phyloP scores from a whole-genome alignment of 2,113 vertebrate species.

The Ornithorhynchus anatinus region DNA sequence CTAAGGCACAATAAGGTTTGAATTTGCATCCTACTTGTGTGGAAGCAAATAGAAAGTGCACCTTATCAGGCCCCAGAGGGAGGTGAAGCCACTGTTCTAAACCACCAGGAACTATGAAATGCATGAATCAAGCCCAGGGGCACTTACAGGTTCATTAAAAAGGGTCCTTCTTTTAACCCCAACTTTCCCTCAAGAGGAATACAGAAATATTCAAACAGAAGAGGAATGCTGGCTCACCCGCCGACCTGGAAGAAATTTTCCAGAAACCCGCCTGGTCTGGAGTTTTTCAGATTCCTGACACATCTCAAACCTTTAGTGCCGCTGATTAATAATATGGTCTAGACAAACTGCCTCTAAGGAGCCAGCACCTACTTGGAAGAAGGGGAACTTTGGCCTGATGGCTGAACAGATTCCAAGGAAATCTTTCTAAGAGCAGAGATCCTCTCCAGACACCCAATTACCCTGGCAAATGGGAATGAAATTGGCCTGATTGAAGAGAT shows the following conservation, averaged over 20 bases:
- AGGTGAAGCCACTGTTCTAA: no score
- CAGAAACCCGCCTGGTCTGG: slow-evolving; percentile 44
- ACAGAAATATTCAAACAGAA: slow-evolving; percentile 37
- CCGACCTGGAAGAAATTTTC: slow-evolving; percentile 40
- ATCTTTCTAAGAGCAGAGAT: slow-evolving; percentile 29
- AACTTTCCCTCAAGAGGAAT: slow-evolving; percentile 14
- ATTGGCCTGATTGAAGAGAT: background rate
- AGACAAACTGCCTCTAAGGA: slow-evolving; percentile 32
- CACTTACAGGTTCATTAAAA: background rate
- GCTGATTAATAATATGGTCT: slow-evolving; percentile 44
- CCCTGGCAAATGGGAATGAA: background rate
- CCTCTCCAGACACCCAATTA: slow-evolving; percentile 19
- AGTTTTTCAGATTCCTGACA: slow-evolving; percentile 38
- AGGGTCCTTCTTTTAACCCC: background rate
- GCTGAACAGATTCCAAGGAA: slow-evolving; percentile 41
- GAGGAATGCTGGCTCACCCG: slow-evolving; percentile 41
- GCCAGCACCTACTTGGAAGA: slow-evolving; percentile 41
- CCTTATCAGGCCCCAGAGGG: no score
- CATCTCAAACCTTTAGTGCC: slow-evolving; percentile 40
- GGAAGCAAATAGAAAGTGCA: no score
- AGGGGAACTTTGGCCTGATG: background rate
- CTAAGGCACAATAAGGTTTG: no score
- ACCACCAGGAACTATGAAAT: background rate
- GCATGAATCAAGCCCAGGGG: background rate
- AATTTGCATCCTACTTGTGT: no score